phyloP scores from a whole-genome alignment of 2,113 vertebrate genomes.

The Petroica traversi region DNA sequence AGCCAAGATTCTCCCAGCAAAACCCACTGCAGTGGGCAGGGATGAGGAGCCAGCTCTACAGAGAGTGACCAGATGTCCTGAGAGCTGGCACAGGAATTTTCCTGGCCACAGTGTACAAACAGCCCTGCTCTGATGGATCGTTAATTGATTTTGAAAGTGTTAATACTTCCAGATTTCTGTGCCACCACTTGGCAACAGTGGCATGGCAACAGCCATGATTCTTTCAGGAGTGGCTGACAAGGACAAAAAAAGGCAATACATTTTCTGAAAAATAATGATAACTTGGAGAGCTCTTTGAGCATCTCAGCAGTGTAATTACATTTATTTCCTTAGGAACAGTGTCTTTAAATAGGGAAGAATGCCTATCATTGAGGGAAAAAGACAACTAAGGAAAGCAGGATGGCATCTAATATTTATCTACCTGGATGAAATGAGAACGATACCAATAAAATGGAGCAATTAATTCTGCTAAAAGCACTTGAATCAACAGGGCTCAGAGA shows the following conservation, averaged over 20 bases:
- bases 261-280: constrained; percentile 50
- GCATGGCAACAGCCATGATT: constrained; percentile 39
- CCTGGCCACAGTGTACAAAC: neutral
- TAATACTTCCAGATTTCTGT: constrained; percentile 41
- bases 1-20: neutral
- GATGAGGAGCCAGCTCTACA: neutral
- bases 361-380: neutral
- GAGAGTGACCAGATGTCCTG: neutral
- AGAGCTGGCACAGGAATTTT: constrained; percentile 1
- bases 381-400: neutral
- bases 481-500: neutral
- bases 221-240: constrained; percentile 33
- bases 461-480: constrained; percentile 9
- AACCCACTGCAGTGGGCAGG: neutral
- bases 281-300: constrained; percentile 44
- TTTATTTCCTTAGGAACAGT: constrained; percentile 50
- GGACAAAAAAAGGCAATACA: constrained; percentile 28
- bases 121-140: neutral
- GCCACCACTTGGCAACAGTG: constrained; percentile 43
- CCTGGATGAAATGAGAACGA: neutral
- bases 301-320: constrained; percentile 42
- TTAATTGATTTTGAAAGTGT: constrained; percentile 50
- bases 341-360: constrained; percentile 41
- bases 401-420: constrained; percentile 37
- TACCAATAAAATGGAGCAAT: neutral